phyloP scores from a whole-genome alignment of 2,113 vertebrate genomes.

The Hippocampus zosterae region DNA sequence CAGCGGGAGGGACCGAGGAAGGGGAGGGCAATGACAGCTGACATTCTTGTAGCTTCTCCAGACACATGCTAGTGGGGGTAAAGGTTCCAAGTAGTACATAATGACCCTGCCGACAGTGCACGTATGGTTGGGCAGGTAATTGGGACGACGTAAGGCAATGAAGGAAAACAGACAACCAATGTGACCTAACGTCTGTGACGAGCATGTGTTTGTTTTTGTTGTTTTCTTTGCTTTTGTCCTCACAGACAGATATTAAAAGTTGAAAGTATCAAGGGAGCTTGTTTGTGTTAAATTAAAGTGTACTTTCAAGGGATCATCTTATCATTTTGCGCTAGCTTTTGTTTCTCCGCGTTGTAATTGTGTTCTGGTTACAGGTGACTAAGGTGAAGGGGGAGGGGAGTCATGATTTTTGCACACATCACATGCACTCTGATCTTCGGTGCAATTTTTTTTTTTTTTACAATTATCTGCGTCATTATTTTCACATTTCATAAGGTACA shows the following conservation, averaged over 20 bases:
- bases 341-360: neutral
- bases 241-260: slow-evolving; percentile 9
- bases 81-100: slow-evolving; percentile 47
- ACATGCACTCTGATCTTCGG: neutral
- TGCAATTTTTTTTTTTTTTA: too few relatives aligned
- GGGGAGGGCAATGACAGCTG: slow-evolving; percentile 49
- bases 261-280: neutral
- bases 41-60: slow-evolving; percentile 52
- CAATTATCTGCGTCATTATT: neutral
- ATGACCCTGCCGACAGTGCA: slow-evolving; percentile 32
- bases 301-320: neutral
- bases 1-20: slow-evolving; percentile 37
- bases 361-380: neutral
- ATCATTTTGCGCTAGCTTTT: neutral
- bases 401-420: neutral
- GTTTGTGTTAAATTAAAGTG: slow-evolving; percentile 18
- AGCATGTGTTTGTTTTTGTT: slow-evolving; percentile 25
- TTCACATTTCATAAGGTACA: neutral
- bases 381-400: neutral
- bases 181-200: slow-evolving; percentile 20
- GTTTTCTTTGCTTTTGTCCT: neutral
- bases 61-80: slow-evolving; percentile 61
- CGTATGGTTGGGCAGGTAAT: slow-evolving; percentile 26
- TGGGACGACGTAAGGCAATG: slow-evolving; percentile 30
- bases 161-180: slow-evolving; percentile 35